phyloP scores from a whole-genome alignment of 2,113 vertebrate species.

The Gorsachius goisagi region DNA sequence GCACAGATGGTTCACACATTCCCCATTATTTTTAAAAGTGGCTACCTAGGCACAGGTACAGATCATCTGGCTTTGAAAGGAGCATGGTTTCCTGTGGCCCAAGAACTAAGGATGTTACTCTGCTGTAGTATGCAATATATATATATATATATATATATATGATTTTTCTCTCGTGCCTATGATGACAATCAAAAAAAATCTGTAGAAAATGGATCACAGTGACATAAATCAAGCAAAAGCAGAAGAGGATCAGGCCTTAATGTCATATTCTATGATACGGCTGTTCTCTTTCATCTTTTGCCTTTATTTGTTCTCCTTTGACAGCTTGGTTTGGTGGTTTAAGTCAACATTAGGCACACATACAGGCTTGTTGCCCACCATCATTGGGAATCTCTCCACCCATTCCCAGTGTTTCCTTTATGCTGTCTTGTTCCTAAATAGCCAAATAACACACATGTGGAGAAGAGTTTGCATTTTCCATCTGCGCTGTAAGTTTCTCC shows the following conservation, averaged over 20 bases:
- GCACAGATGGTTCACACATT: background rate
- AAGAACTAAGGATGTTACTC: background rate
- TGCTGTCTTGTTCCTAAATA: background rate
- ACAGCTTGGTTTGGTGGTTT: background rate
- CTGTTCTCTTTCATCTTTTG: background rate
- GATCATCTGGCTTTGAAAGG: background rate
- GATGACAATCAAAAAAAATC: background rate
- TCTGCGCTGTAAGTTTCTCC: background rate
- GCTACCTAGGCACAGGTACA: background rate
- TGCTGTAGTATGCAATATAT: background rate
- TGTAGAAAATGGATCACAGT: background rate
- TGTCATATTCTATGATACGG: background rate
- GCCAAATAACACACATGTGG: background rate
- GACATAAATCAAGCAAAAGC: background rate
- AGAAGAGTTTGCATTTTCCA: background rate
- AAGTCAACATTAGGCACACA: background rate
- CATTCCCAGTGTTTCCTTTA: background rate
- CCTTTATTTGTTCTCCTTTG: background rate
- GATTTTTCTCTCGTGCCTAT: background rate
- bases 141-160: too few relatives aligned
- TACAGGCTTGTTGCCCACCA: background rate
- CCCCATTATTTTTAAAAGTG: background rate
- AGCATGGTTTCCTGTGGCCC: background rate
- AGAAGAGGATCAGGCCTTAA: background rate
- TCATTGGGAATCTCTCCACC: background rate